Conservation (phyloP, 2,113 vertebrate genomes). For the Lontra canadensis region DNA sequence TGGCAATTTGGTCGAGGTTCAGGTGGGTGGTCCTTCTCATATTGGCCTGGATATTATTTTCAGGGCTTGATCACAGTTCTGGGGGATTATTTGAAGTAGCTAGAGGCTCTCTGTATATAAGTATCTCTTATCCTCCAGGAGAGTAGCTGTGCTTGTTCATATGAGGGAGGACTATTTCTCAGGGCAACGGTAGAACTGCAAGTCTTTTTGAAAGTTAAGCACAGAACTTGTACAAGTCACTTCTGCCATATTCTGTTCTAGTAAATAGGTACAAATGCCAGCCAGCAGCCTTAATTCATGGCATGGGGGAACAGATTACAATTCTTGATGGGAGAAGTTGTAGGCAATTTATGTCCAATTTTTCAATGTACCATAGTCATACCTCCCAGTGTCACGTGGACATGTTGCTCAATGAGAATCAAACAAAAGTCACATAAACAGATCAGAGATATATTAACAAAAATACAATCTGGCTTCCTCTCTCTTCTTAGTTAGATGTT, state of each 20-base stretch:
- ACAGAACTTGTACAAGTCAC: neutral
- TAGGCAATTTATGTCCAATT: neutral
- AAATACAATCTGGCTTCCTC: neutral
- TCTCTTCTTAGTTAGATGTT: neutral
- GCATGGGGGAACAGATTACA: neutral
- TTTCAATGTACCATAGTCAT: neutral
- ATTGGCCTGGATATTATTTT: neutral
- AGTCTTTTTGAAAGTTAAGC: neutral
- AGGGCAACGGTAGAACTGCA: accelerated
- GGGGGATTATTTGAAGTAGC: neutral
- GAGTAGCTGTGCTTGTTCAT: neutral
- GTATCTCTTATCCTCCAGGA: neutral
- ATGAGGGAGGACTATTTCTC: accelerated
- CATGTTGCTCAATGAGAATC: neutral
- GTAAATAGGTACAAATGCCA: neutral
- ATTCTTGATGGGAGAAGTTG: neutral
- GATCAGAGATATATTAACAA: neutral
- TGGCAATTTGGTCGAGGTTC: neutral
- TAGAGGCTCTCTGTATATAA: neutral
- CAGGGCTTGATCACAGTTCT: neutral
- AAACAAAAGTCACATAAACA: neutral
- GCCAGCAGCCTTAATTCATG: neutral
- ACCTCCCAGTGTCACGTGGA: neutral
- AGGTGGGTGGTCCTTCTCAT: accelerated
- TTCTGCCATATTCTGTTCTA: neutral